A percentile compares a stretch with the other conserved stretches of the same genome.
Evolutionary conservation across 1,140 invertebrate genomes (phyloP).

Genomic region (Trachymyrmex septentrionalis): DNA sequence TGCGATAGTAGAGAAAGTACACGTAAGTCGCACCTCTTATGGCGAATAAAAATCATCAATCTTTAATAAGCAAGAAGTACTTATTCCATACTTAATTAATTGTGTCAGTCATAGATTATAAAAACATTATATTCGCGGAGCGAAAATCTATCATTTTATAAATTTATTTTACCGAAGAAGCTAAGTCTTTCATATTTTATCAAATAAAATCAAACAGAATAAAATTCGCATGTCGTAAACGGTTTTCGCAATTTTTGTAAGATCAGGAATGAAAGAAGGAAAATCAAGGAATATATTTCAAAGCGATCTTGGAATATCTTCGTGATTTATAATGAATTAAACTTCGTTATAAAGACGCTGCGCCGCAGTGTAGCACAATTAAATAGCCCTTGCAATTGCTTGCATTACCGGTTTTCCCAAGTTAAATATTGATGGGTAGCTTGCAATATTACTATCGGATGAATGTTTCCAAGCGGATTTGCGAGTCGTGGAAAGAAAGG

Average conservation of each 20-base stretch:
- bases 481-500: constrained; percentile 28
- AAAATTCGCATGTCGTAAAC: background rate
- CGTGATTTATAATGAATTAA: constrained; percentile 4
- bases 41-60: background rate
- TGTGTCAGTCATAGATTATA: background rate
- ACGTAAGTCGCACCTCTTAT: constrained; percentile 1
- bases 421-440: constrained; percentile 28
- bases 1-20: constrained; percentile 36
- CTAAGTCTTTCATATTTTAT: background rate
- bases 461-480: constrained; percentile 29
- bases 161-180: constrained; percentile 3
- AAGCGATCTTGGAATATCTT: background rate
- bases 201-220: background rate
- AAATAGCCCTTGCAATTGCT: background rate
- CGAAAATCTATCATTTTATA: background rate
- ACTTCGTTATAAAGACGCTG: background rate
- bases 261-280: background rate
- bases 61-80: constrained; percentile 14
- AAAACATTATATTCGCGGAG: background rate
- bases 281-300: constrained; percentile 27
- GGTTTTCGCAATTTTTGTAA: background rate
- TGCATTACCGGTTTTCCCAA: background rate
- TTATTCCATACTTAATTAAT: background rate
- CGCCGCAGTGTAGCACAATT: background rate
- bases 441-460: constrained; percentile 28